These are phyloP conservation scores for Orestias chungarensis DNA, from an alignment of 2,797 vertebrate species.

Conservation along the genomic window DNA sequence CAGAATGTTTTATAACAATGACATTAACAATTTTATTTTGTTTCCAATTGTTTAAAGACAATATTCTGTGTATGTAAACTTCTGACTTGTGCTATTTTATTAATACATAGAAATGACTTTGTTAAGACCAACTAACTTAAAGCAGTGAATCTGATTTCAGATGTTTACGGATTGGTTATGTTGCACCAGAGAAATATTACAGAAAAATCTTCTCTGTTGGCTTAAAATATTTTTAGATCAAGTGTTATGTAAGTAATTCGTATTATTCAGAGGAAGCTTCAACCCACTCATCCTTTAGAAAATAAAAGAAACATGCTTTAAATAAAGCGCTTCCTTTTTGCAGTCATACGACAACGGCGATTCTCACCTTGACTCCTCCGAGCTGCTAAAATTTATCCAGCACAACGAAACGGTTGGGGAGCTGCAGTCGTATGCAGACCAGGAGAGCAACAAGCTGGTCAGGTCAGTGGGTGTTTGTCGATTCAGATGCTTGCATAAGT, in stretches of 20 bases:
- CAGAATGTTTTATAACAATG: not conserved
- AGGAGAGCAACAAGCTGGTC: slow-evolving; percentile 95
- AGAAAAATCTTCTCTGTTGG: not conserved
- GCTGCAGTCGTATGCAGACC: slow-evolving; percentile 90
- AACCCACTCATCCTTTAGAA: not conserved
- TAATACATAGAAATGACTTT: not conserved
- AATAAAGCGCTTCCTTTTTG: not conserved
- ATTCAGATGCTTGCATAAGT: not conserved
- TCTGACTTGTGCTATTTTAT: not conserved
- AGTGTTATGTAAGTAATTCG: not conserved
- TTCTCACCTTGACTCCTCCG: slow-evolving; percentile 90
- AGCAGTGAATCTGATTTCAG: not conserved
- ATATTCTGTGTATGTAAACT: not conserved
- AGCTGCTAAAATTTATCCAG: slow-evolving; percentile 96
- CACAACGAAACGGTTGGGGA: slow-evolving; percentile 93
- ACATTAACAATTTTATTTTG: too few species aligned
- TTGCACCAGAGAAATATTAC: not conserved
- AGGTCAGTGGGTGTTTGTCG: slow-evolving; percentile 75
- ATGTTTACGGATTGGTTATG: not conserved
- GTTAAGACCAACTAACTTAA: not conserved
- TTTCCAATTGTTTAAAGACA: not conserved
- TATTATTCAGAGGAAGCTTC: not conserved
- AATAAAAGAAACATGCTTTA: not conserved
- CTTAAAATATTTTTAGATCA: not conserved
- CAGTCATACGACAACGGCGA: slow-evolving; percentile 94